A percentile compares a stretch with the other conserved stretches of the same genome.
phyloP scores from a whole-genome alignment of 2,888 invertebrate species.

The Mimumesa dahlbomi region DNA sequence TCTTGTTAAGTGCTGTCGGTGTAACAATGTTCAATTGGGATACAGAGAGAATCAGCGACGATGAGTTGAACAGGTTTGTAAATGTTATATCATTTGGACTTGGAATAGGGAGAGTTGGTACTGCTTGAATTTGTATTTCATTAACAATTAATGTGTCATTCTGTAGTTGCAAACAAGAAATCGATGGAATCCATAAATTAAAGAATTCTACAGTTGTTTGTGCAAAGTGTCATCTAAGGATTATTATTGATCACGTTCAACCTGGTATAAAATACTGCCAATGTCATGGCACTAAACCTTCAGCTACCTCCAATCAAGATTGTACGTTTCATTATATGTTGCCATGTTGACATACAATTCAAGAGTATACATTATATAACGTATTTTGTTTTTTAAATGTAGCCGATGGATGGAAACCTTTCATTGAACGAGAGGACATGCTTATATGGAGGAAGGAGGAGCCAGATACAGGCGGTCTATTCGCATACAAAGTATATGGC shows the following conservation, averaged over 20 bases:
- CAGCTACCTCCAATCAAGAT: conserved; percentile 40
- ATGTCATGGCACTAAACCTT: conserved; percentile 72
- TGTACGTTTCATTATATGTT: conserved; percentile 33
- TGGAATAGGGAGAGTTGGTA: no score
- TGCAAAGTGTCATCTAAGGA: conserved; percentile 80
- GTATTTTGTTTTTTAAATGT: neutral
- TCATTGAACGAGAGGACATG: conserved; percentile 89
- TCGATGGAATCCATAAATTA: conserved; percentile 82
- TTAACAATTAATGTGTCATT: no score
- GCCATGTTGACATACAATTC: neutral
- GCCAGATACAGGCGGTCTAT: conserved; percentile 85
- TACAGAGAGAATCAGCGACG: conserved; percentile 82
- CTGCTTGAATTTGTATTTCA: no score
- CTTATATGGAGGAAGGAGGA: conserved; percentile 90
- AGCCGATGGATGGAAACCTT: conserved; percentile 85
- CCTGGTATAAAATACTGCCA: conserved; percentile 81
- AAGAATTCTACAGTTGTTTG: conserved; percentile 82
- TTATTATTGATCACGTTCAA: conserved; percentile 78
- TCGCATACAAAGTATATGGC: conserved; percentile 93
- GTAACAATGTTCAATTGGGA: conserved; percentile 84
- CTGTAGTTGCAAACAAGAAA: conserved; percentile 82
- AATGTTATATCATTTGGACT: no score
- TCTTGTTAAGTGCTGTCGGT: conserved; percentile 83
- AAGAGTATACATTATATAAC: neutral
- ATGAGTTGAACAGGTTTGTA: conserved; percentile 82